These are phyloP conservation scores for Podabrus alpinus DNA, from an alignment of 2,888 invertebrate genomes.

Conservation along the genomic window DNA sequence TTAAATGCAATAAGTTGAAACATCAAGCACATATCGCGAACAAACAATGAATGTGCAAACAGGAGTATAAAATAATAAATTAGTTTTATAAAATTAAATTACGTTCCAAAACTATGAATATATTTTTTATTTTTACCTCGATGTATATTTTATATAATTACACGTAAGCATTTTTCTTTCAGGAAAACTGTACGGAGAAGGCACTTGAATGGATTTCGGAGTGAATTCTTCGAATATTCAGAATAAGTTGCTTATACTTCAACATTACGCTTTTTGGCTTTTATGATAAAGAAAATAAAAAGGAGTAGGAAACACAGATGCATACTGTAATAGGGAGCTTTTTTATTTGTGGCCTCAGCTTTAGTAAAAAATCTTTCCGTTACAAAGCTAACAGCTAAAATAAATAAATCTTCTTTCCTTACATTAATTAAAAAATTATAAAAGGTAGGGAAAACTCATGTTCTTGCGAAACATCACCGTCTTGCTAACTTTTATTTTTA, in stretches of 20 bases:
- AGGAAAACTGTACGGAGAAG: background rate
- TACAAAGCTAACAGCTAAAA: background rate
- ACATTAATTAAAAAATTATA: background rate
- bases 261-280: background rate
- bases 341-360: background rate
- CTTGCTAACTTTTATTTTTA: background rate
- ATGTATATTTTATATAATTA: constrained; percentile 22
- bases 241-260: background rate
- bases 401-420: background rate
- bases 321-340: background rate
- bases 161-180: constrained; percentile 7
- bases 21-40: background rate
- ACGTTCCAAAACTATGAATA: background rate
- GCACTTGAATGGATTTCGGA: background rate
- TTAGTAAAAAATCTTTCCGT: background rate
- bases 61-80: background rate
- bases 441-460: background rate
- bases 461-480: background rate
- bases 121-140: background rate
- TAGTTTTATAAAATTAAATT: background rate
- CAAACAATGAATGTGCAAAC: background rate
- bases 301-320: background rate
- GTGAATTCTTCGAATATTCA: background rate
- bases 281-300: background rate
- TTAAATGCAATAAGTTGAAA: background rate